Base-by-base conservation (phyloP, 2,888 invertebrate genomes). In the Nemotelus pantherinus region DNA sequence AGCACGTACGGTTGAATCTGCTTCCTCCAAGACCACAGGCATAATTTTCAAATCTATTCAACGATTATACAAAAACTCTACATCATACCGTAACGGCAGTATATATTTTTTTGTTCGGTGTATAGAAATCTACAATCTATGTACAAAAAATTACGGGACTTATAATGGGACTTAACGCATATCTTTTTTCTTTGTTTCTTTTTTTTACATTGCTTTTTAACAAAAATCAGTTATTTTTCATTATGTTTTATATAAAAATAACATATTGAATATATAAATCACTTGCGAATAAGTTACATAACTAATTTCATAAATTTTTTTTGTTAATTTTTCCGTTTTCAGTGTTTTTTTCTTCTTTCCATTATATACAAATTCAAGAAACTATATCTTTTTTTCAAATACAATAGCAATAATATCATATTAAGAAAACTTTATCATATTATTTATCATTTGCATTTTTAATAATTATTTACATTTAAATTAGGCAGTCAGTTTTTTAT, bases 401-500 rank as follows among this genome's bases (percentile, higher is more conserved):
- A 67, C 57, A 71, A 71, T 71, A 71, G 55, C 71, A 71, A 55
- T 44, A 71, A 71, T 63, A 63, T 72, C 47, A 74, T 63, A 68
- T 10, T 47, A 47, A 2, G 39, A 67, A 67, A 67, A 7, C 50
- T 47, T 63, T 67, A 4, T 50, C 67, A 67, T 10, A 39, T 67
- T 57, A n/a, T 57, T 57, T 57, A n/a, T 57, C 25, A 4, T 7
- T 57, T 57, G 10, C 25, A 57, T 57, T 57, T 57, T 4, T 57
- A 57, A n/a, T 57, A 3, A 3, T 58, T 72, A 72, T 72, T 47
- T 74, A 74, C 74, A 74, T 63, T 74, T 74, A 60, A 60, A 60
- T 74, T 60, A 74, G 63, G 60, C 72, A 60, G 50, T 74, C 74
- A 74, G 44, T 74, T 74, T 48, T 48, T 72, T 47, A 80, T 78